A percentile compares a stretch with the other conserved stretches of the same genome.
phyloP scores from a whole-genome alignment of 2,888 invertebrate species.

The Rhaphigaster nebulosa region DNA sequence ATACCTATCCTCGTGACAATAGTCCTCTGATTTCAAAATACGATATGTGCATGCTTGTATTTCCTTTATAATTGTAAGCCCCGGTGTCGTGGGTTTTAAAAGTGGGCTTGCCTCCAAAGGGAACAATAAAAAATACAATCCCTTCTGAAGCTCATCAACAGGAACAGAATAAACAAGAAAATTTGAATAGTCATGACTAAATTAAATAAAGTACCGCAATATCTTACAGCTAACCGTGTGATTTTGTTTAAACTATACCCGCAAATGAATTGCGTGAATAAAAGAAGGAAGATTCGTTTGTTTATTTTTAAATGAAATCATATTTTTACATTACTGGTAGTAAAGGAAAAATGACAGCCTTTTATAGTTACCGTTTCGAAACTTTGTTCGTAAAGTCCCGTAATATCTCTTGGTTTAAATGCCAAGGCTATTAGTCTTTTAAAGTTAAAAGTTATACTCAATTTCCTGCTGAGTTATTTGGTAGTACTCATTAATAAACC shows the following conservation, averaged over 20 bases:
- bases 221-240: background rate
- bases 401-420: background rate
- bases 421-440: background rate
- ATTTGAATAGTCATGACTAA: background rate
- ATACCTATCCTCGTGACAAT: background rate
- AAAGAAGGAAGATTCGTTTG: background rate
- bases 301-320: background rate
- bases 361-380: background rate
- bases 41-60: background rate
- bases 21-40: no score
- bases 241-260: background rate
- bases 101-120: background rate
- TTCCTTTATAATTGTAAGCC: background rate
- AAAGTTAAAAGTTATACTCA: conserved; percentile 1
- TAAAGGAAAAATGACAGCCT: background rate
- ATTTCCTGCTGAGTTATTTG: background rate
- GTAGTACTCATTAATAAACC: background rate
- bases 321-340: background rate
- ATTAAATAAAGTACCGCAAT: background rate
- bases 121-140: background rate
- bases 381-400: background rate
- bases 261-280: background rate
- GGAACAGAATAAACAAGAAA: background rate
- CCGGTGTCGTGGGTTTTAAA: background rate
- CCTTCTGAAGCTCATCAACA: background rate